Base-by-base conservation (phyloP, 1,140 invertebrate species). In the Steinernema feltiae region DNA sequence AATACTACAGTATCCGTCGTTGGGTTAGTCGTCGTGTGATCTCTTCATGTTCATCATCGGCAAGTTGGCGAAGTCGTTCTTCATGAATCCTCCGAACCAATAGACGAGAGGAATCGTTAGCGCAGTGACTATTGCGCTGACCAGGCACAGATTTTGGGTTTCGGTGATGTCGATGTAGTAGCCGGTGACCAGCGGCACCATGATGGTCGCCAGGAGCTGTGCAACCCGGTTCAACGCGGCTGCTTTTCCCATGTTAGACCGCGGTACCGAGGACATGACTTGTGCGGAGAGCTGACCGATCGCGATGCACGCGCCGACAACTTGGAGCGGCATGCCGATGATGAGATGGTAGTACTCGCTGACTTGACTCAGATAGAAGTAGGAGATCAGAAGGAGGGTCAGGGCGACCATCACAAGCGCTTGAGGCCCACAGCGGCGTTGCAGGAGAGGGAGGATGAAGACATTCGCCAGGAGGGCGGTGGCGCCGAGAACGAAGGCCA, bases 291-390 rank as follows among this genome's bases (percentile, higher is more conserved):
- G 73, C 3, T 35, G 73, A 7, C 77, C 78, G 18, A 74, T 41
- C 1, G 79, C 76, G n/a, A 75, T 69, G 30, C 77, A 79, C 24
- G 70, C 48, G 30, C 53, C 74, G 30, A 71, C 35, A 24, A 82
- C 78, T 75, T 82, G 81, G 63, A 82, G 48, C 1, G 81, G 81
- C 73, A 82, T 78, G 35, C 81, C 81, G 30, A 82, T 78, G 24
- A 82, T 71, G 18, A 82, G 32, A 31, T 72, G 46, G n/a, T 74
- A 69, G 32, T 71, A 78, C 2, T 82, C 75, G 17, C 69, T 78
- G 21, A 77, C 73, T 35, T 69, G 48, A 30, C 78, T 69, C 24
- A 82, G 74, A 71, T 78, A 82, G n/a, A 79, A 21, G 46, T 82
- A 82, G 48, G 70, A 74, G 18, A 46, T 41, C 21, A 76, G 41